Evolutionary conservation across 2,888 invertebrate species (phyloP), one percentile per base, ranked within the genome.

Genomic region (Matsumyia berberina): DNA sequence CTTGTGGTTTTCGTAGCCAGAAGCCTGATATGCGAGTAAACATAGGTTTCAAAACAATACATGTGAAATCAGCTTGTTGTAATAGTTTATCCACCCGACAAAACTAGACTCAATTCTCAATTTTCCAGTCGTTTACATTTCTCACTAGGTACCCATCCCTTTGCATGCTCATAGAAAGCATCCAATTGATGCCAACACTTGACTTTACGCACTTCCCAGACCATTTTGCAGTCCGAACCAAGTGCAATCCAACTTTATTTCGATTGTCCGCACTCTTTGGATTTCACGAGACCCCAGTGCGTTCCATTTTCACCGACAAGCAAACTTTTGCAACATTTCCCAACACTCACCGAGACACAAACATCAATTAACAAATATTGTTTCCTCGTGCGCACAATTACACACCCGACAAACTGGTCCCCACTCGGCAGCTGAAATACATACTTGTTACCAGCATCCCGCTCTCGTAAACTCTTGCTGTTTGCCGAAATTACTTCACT

Each of bases 351-450:
- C 35, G 15, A 12, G 37, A 24, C 35, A 24, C 35, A 46, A 57
- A 57, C 74, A 74, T 55, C 44, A 57, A 44, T 64, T 35, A 66
- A 35, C 49, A 51, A 44, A 33, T 35, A 55, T 74, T 35, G 35
- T 29, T 55, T 46, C 15, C 44, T 64, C 46, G 57, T 74, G 51
- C 19, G 31, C 49, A 46, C 55, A 57, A 66, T 66, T 58, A 49
- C 66, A 49, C 31, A n/a, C 7, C 74, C 46, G 31, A 11, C 17
- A 42, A 46, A 0, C 37, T n/a, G 8, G 8, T 33, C 17, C 9
- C 19, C 33, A 24, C 2, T n/a, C 7, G 2, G 3, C 31, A 8
- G 39, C 11, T 2, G 2, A 53, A 42, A 15, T 33, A 1, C 51
- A 4, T 24, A 24, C 24, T 12, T 19, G n/a, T n/a, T 39, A 24